phyloP scores from a whole-genome alignment of 2,888 invertebrate species.

The Altica lythri region DNA sequence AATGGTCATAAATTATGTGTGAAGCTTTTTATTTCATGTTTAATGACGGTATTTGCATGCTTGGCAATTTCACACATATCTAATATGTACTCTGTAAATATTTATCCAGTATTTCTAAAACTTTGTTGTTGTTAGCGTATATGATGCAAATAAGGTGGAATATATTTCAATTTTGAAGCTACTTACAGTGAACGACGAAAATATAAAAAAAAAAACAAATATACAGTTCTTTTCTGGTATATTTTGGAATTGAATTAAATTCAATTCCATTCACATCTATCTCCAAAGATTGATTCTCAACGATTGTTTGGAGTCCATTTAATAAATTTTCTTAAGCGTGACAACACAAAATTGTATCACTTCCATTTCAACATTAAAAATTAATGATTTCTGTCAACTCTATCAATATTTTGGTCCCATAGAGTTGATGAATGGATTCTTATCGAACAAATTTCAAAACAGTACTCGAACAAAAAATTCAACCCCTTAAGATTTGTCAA shows the following conservation, averaged over 20 bases:
- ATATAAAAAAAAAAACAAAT: too few species aligned
- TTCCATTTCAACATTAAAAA: slow-evolving; percentile 15
- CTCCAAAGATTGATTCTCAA: too few species aligned
- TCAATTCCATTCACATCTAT: too few species aligned
- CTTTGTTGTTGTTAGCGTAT: too few species aligned
- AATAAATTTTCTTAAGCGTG: slow-evolving; percentile 10
- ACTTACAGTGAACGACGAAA: too few species aligned
- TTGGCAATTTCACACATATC: slow-evolving; percentile 14
- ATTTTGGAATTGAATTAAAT: too few species aligned
- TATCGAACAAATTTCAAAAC: slow-evolving; percentile 30
- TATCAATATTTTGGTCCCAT: slow-evolving; percentile 23
- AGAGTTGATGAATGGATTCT: slow-evolving; percentile 31
- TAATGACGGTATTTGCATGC: slow-evolving; percentile 21
- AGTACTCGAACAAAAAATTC: slow-evolving; percentile 33
- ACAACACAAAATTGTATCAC: slow-evolving; percentile 11
- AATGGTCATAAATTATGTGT: slow-evolving; percentile 17
- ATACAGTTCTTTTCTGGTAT: too few species aligned
- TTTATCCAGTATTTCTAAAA: slow-evolving; percentile 12
- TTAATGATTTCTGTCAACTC: slow-evolving; percentile 26
- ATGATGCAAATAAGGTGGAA: too few species aligned
- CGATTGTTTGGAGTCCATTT: slow-evolving; percentile 1
- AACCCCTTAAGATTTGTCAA: slow-evolving; percentile 44
- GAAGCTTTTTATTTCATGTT: slow-evolving; percentile 13
- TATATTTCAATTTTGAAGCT: too few species aligned
- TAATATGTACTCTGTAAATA: slow-evolving; percentile 18